phyloP scores from a whole-genome alignment of 2,888 invertebrate genomes.

The Drosophila fulvimacula region DNA sequence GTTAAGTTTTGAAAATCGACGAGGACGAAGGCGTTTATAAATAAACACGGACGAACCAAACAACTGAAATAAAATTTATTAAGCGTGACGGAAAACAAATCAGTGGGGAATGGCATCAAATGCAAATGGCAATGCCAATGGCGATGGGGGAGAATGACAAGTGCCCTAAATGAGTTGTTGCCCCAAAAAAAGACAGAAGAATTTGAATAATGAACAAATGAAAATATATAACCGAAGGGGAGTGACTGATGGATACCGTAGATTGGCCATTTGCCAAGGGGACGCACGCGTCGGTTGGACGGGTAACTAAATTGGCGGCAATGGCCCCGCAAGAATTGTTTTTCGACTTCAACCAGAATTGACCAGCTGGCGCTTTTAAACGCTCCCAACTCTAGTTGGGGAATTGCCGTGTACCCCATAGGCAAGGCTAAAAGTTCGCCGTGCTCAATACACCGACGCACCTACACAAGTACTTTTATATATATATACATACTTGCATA shows the following conservation, averaged over 20 bases:
- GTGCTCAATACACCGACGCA: conserved; percentile 1
- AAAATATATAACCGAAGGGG: conserved; percentile 28
- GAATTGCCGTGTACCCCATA: conserved; percentile 29
- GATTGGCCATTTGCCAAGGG: conserved; percentile 27
- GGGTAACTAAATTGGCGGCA: conserved; percentile 11
- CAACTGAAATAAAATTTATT: conserved; percentile 38
- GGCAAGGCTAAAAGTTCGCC: conserved; percentile 29
- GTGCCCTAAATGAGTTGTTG: conserved; percentile 35
- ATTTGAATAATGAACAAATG: conserved; percentile 47
- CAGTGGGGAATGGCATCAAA: conserved; percentile 5
- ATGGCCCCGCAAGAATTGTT: conserved; percentile 16
- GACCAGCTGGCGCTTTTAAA: conserved; percentile 35
- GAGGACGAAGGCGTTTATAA: conserved; percentile 37
- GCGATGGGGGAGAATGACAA: conserved; percentile 25
- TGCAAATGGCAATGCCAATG: background rate
- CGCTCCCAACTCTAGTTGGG: conserved; percentile 44
- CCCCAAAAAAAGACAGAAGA: conserved; percentile 5
- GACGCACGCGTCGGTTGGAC: background rate
- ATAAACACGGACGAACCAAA: conserved; percentile 19
- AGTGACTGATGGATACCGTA: conserved; percentile 18
- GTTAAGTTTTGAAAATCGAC: conserved; percentile 3
- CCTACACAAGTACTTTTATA: conserved; percentile 5
- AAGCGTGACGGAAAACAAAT: conserved; percentile 32
- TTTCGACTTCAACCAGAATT: conserved; percentile 28
- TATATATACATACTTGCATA: background rate